Base-by-base conservation (phyloP, 2,888 invertebrate species). In the Orchesella flavescens region DNA sequence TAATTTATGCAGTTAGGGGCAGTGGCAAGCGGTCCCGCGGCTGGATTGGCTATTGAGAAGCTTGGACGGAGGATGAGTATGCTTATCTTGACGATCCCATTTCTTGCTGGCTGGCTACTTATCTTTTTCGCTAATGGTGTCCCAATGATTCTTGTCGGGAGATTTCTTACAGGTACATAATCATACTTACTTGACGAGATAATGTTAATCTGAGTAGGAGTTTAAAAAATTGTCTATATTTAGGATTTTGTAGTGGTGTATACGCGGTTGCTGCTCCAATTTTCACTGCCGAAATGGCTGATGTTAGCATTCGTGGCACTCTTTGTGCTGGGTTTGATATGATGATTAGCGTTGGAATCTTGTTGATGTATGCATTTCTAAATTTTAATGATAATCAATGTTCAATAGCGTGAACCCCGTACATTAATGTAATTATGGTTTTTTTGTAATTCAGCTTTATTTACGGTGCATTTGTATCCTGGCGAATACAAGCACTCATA, bases 291-390 rank as follows among this genome's bases (percentile, higher is more conserved):
- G 98, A 98, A 91, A 96, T 96, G 71, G 93, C 96, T 0, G 94
- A 96, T 88, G 94, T 94, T 87, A 93, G 94, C 43, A 94, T 96
- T 87, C 92, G 97, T 77, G 98, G 97, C 0, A 93, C 93, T 0
- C 91, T 97, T 0, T 97, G 97, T 1, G 95, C 95, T 66, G 95
- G 94, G 89, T 96, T 96, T 89, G 97, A 97, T 89, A 90, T 97
- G 43, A 94, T 95, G 93, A 92, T 97, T 9, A 82, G 79, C 19
- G 72, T 87, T 17, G 88, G 88, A 5, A 86, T 87, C 23, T 69
- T 88, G 0, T 79, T 84, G 69, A 86, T 86, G 88, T 86, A 82
- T 83, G 75, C 69, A 61, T 13, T 44, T 3, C 13, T 24, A 46
- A n/a, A n/a, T n/a, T n/a, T n/a, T n/a, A n/a, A n/a, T n/a, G n/a